A percentile compares a stretch with the other conserved stretches of the same genome.
Conservation (phyloP, 2,888 invertebrate genomes). For the Sepioteuthis lessoniana region DNA sequence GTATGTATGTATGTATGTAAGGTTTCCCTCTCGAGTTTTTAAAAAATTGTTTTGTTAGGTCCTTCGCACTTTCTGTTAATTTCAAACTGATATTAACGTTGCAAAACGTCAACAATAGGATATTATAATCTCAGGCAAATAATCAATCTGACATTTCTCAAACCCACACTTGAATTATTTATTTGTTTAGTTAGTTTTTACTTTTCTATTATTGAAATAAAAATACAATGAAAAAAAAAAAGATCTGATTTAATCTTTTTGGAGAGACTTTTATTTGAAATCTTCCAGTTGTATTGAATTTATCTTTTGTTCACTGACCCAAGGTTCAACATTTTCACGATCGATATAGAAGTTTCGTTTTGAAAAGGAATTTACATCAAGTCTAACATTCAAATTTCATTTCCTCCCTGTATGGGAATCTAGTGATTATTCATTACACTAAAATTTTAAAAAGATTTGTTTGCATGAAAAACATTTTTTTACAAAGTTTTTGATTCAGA, state of each 20-base stretch:
- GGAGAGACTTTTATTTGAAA: slow-evolving; percentile 10
- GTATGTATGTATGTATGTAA: no score
- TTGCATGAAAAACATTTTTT: not conserved
- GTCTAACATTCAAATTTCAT: not conserved
- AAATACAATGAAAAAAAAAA: not conserved
- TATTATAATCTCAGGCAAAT: not conserved
- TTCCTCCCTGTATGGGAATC: not conserved
- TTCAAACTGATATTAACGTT: not conserved
- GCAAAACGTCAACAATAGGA: not conserved
- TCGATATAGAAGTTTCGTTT: not conserved
- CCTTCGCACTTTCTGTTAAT: not conserved
- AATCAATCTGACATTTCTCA: not conserved
- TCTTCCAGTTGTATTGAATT: not conserved
- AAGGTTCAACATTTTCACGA: not conserved
- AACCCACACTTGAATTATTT: not conserved
- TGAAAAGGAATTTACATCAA: not conserved
- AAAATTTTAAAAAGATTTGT: not conserved
- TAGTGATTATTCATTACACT: not conserved
- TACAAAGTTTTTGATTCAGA: not conserved
- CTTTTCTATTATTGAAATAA: not conserved
- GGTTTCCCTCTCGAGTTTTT: no score
- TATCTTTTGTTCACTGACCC: not conserved
- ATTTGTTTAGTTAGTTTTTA: not conserved
- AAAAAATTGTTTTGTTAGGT: no score
- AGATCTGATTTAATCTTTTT: not conserved